These are phyloP conservation scores for Notoglanidium macrostoma DNA, from an alignment of 2,797 vertebrate species.

Conservation along the genomic window DNA sequence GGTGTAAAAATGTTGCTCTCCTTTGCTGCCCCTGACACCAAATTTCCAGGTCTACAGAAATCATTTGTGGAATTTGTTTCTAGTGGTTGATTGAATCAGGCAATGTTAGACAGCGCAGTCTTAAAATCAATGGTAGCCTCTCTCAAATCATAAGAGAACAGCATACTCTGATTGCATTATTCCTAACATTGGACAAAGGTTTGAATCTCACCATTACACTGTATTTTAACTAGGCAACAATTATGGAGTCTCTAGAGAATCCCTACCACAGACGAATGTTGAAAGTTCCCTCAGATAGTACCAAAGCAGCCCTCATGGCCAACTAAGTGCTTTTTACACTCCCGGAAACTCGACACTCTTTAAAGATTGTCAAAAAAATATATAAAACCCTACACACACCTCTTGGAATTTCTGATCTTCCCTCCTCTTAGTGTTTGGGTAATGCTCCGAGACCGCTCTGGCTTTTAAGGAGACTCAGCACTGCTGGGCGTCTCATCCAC, in stretches of 20 bases:
- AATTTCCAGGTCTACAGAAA: neutral
- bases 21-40: neutral
- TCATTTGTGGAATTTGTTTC: neutral
- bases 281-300: no score
- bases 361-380: neutral
- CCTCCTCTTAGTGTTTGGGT: neutral
- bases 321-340: neutral
- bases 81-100: neutral
- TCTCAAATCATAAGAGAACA: neutral
- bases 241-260: neutral
- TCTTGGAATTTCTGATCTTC: neutral
- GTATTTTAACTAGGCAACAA: neutral
- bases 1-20: neutral
- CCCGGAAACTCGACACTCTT: neutral
- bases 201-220: neutral
- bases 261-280: neutral
- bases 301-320: neutral
- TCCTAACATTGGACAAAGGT: neutral
- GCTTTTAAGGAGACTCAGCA: constrained; percentile 15
- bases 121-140: neutral
- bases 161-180: neutral
- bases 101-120: neutral
- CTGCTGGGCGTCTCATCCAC: constrained; percentile 18
- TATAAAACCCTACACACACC: neutral
- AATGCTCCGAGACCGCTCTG: neutral